Evolutionary conservation across 2,888 invertebrate genomes (phyloP), one percentile per base, ranked within the genome.

Genomic region (Leptothorax acervorum): DNA sequence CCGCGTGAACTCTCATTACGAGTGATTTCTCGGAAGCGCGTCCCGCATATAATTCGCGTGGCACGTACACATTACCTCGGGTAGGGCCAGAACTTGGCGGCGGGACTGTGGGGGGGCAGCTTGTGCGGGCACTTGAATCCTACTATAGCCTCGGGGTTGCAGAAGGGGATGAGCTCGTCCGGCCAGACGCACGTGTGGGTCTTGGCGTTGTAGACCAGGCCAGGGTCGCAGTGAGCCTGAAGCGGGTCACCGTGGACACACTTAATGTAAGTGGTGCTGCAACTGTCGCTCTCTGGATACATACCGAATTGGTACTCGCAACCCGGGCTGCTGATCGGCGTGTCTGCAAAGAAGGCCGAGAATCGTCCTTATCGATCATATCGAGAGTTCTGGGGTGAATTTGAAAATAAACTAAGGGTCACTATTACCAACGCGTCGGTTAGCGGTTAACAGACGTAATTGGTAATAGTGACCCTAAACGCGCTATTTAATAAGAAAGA

Each of bases 101-200:
- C 97, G 83, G 97, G 96, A 23, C 97, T 97, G 93, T 97, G 96
- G 6, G 97, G 96, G 51, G 98, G 97, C 66, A 98, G 97, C 94
- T 98, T 98, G 3, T 97, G 96, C 48, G 99, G 99, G 94, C 99
- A 99, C 93, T 98, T 98, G 96, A 99, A 99, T 79, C 98, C 98
- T 86, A 98, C 97, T 83, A 99, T 97, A 92, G 97, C 97, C 96
- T 98, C 98, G 87, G 98, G 98, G 95, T 98, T 98, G 95, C 99
- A 99, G 94, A 96, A 97, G 82, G 98, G 98, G 87, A 97, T 95
- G 62, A 99, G 96, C 84, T 98, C 97, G 95, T 99, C 99, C 9
- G 99, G 98, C 99, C 99, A 99, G 95, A 98, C 98, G 96, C 99
- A 99, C 73, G 97, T 97, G 94, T 99, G 98, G 84, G 96, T 98